Evolutionary conservation across 1,140 invertebrate species (phyloP).

Genomic region (Pseudomyrmex flavicornis): DNA sequence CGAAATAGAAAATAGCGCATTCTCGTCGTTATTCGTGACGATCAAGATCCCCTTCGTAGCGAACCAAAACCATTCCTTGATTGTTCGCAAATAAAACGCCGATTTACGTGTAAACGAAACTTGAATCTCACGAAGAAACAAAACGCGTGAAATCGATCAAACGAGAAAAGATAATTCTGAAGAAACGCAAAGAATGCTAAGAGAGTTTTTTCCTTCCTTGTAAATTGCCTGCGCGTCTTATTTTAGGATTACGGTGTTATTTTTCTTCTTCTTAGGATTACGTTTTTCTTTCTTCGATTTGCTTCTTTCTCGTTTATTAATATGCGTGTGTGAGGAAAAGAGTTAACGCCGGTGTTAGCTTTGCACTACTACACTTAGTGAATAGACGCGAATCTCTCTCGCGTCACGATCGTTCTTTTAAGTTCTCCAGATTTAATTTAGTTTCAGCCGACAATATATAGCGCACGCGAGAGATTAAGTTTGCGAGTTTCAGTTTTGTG

Average conservation of each 20-base stretch:
- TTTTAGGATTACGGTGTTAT: conserved; percentile 53
- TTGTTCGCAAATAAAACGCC: not conserved
- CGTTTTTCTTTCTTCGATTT: conserved; percentile 17
- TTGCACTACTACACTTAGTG: conserved; percentile 6
- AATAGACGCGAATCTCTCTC: not conserved
- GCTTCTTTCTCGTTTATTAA: conserved; percentile 40
- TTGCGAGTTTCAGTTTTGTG: not conserved
- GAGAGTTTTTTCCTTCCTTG: not conserved
- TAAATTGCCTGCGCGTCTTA: conserved; percentile 8
- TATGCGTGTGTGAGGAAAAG: not conserved
- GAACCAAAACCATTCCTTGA: not conserved
- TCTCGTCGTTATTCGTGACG: conserved; percentile 10
- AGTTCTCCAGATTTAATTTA: not conserved
- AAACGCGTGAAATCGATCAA: not conserved
- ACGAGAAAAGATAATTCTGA: too few relatives aligned
- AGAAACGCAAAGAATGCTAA: conserved; percentile 16
- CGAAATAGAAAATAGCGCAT: conserved; percentile 12
- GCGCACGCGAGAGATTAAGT: conserved; percentile 5
- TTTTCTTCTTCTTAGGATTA: conserved; percentile 41
- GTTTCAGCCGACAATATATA: not conserved
- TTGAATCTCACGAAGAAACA: not conserved
- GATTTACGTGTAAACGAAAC: conserved; percentile 1
- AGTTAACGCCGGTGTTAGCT: conserved; percentile 22
- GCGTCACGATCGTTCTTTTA: too few relatives aligned
- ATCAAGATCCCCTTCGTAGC: not conserved